Base-by-base conservation (phyloP, 2,888 invertebrate genomes). In the Clusia tigrina region DNA sequence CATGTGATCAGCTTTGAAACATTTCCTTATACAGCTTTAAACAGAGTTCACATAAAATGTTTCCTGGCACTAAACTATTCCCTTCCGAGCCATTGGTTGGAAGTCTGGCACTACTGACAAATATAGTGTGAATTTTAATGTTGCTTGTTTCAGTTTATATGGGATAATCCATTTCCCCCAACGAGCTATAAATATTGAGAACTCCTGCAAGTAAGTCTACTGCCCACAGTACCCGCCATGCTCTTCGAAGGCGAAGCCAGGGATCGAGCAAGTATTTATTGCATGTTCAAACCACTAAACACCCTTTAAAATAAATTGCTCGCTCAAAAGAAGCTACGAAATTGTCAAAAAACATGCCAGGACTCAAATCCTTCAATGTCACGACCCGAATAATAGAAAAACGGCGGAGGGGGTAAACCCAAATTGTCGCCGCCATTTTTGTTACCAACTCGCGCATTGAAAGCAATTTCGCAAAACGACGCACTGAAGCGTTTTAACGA, bases 301-400 rank as follows among this genome's bases (percentile, higher is more conserved):
- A 54, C 54, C 54, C 54, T 54, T 54, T 5, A 54, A 26, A 26
- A 5, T 26, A 26, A 32, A 54, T 54, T 15, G 20, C 32, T 54
- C 32, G 12, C 54, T 22, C 15, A 24, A 6, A 53, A 23, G 3
- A 20, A 20, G n/a, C n/a, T n/a, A n/a, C n/a, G 6, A 32, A 32
- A 42, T n/a, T n/a, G 55, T 38, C 38, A n/a, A 32, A 55, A 55
- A n/a, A 20, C 10, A 18, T 55, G 22, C 25, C n/a, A 25, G 9
- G 57, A 48, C 57, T 46, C 57, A 46, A 57, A 57, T 46, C 48
- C 25, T 46, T 57, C 57, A 57, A 57, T 25, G 25, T 57, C 38
- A 15, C 22, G 20, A 20, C 18, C 3, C 48, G 15, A 48, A 48
- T 6, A 48, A 32, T 6, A 22, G n/a, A 6, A 42, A 6, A 42